Evolutionary conservation across 23 tunicate genomes (phyloP).

Genomic region (Diplosoma virens): DNA sequence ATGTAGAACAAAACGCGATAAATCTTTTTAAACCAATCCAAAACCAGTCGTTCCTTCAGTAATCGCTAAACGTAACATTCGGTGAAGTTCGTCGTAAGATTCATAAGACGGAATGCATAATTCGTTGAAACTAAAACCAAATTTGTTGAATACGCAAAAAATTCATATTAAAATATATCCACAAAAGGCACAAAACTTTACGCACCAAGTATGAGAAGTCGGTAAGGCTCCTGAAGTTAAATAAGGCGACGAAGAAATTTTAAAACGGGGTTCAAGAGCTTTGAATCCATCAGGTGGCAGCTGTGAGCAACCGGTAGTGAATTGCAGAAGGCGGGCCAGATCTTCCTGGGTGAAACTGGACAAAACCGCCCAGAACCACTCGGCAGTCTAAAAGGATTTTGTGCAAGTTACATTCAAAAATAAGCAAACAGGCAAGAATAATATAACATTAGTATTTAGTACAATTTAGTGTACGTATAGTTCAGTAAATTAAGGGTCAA

Average conservation of each 20-base stretch:
- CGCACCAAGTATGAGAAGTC: constrained; percentile 92
- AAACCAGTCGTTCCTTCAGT: constrained; percentile 89
- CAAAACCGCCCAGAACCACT: constrained; percentile 84
- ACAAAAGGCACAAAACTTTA: too few relatives aligned
- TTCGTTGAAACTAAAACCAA: constrained; percentile 78
- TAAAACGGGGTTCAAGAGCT: constrained; percentile 66
- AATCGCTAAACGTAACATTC: constrained; percentile 75
- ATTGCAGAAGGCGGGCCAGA: constrained; percentile 81
- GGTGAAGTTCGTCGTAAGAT: constrained; percentile 72
- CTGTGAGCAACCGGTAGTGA: constrained; percentile 93
- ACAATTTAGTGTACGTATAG: too few relatives aligned
- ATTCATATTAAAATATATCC: too few relatives aligned
- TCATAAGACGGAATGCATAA: constrained; percentile 79
- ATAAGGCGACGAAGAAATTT: constrained; percentile 27
- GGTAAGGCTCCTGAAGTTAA: constrained; percentile 50
- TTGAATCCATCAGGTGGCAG: constrained; percentile 92
- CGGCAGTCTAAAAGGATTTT: constrained; percentile 41
- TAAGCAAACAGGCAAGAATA: too few relatives aligned
- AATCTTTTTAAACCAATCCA: constrained; percentile 48
- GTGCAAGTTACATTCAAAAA: too few relatives aligned
- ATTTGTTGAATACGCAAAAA: too few relatives aligned
- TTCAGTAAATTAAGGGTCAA: too few relatives aligned
- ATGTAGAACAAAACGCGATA: too few relatives aligned
- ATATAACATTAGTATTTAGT: too few relatives aligned
- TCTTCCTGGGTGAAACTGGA: constrained; percentile 90